A percentile compares a stretch with the other conserved stretches of the same genome.
Conservation (phyloP, 2,888 invertebrate species). For the Caradrina kadenii region DNA sequence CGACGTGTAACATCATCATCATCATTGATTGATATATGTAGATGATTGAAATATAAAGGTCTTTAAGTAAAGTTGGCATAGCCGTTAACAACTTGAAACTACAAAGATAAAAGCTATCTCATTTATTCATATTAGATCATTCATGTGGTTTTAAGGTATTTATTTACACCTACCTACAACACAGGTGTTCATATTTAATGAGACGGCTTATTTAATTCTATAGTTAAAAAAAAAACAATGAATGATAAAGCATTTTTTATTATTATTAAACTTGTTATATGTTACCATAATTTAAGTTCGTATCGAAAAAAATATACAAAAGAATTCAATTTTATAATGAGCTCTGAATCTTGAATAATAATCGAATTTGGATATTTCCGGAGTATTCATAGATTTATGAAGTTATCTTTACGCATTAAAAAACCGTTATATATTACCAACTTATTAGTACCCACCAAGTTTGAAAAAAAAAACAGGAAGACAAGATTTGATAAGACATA, state of each 20-base stretch:
- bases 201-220: neutral
- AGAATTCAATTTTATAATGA: neutral
- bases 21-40: no score
- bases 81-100: constrained; percentile 12
- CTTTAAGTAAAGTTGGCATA: neutral
- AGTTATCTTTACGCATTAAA: neutral
- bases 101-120: constrained; percentile 21
- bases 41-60: no score
- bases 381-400: neutral
- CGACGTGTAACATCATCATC: no score
- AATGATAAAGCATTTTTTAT: constrained; percentile 1
- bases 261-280: neutral
- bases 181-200: constrained; percentile 26
- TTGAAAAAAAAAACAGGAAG: neutral
- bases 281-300: neutral
- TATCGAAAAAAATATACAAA: neutral
- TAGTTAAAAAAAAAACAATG: constrained; percentile 10
- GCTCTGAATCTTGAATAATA: neutral
- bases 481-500: neutral
- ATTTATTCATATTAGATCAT: constrained; percentile 15
- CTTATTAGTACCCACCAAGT: neutral
- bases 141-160: constrained; percentile 15
- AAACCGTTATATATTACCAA: neutral
- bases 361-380: neutral
- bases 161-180: neutral